phyloP scores from a whole-genome alignment of 2,888 invertebrate genomes.

The Amblyjoppa fuscipennis region DNA sequence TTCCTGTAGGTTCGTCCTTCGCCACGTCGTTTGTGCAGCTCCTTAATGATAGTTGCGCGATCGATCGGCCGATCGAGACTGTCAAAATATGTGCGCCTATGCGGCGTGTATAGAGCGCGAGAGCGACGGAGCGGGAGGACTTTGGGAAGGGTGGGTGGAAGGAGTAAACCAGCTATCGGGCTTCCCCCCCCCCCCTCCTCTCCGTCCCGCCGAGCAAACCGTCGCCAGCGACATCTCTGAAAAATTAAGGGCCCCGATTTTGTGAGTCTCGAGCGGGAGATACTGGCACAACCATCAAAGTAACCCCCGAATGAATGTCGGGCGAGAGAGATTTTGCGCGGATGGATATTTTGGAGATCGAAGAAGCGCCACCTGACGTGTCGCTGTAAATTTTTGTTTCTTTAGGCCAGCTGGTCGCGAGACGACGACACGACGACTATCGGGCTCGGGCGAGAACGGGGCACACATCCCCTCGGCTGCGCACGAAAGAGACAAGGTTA shows the following conservation, averaged over 20 bases:
- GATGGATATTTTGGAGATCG: conserved; percentile 3
- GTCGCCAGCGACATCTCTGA: conserved; percentile 4
- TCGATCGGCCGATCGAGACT: conserved; percentile 30
- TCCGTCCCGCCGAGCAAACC: neutral
- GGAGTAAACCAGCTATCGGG: neutral
- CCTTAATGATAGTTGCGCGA: neutral
- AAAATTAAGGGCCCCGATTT: neutral
- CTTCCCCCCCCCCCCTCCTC: neutral
- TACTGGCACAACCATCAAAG: neutral
- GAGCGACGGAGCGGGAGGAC: neutral
- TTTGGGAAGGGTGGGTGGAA: conserved; percentile 11
- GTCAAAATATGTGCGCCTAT: conserved; percentile 12
- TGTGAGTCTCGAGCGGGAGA: neutral
- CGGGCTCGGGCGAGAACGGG: neutral
- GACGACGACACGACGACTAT: neutral
- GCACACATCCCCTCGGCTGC: neutral
- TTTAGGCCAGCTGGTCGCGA: neutral
- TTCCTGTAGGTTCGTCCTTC: neutral
- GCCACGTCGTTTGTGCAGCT: neutral
- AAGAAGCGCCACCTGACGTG: neutral
- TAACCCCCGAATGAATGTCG: neutral
- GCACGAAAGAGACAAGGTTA: neutral
- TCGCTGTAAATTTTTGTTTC: neutral
- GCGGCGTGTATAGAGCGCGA: neutral
- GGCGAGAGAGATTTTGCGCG: neutral